Evolutionary conservation across 2,888 invertebrate genomes (phyloP), one percentile per base, ranked within the genome.

Genomic region (Coecobrya sp.): DNA sequence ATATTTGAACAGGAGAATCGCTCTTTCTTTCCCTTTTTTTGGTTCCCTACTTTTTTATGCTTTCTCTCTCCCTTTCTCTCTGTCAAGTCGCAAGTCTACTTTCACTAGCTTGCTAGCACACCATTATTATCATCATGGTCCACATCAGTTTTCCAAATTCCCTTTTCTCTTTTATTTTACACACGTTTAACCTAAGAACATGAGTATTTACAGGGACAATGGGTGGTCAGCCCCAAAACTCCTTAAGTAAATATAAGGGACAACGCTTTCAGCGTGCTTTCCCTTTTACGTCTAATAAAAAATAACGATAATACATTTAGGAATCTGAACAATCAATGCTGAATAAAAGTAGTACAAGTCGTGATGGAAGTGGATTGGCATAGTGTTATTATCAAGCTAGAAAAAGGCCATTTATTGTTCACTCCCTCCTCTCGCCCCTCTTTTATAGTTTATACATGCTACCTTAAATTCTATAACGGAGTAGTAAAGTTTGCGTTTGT

Each of bases 1-100:
- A 91, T 91, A 91, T 86, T 91, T 91, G 85, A 79, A 52, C 65
- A 91, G 86, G 36, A 45, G 84, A 65, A 79, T 85, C 76, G 7
- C 49, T 76, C 81, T 62, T 59, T 45, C 76, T 79, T 16, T 59
- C 25, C 13, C 55, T 27, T 42, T 30, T 19, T 73, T 49, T 36
- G 3, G 45, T 25, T 22, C 52, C 45, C 2, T 25, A 16, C 13
- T 19, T 27, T 13, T 19, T 19, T 79, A 52, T 42, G n/a, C 79
- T 49, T 73, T 36, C 70, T 36, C 16, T 19, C 62, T 19, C 59
- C n/a, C 59, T 1, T 19, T 25, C 30, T 30, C 68, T 68, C 68
- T 68, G 30, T 68, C 30, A 36, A 68, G 22, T 68, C 65, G 16
- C 22, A 45, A 42, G 27, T 19, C 25, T 45, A 10, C 73, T 19